These are phyloP conservation scores for Ricordea florida DNA, from an alignment of 92 coral and sea anemone species.

Conservation along the genomic window DNA sequence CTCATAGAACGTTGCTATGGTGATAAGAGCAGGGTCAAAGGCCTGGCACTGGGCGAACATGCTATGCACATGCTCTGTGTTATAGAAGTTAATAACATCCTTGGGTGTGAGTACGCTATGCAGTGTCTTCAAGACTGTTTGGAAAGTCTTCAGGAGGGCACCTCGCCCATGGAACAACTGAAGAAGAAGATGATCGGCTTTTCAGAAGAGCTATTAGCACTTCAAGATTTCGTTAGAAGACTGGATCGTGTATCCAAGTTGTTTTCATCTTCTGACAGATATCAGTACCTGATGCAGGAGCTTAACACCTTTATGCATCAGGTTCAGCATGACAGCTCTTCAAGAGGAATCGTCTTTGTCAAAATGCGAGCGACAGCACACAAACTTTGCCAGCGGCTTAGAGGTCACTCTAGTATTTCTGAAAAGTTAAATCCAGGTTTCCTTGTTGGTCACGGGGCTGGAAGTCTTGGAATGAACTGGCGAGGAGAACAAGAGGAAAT, in stretches of 20 bases:
- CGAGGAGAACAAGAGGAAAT: slow-evolving; percentile 85
- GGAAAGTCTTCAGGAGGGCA: slow-evolving; percentile 57
- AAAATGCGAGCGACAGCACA: slow-evolving; percentile 89
- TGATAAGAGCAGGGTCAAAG: slow-evolving; percentile 56
- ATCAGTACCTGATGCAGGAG: slow-evolving; percentile 57
- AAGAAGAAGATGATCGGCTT: slow-evolving; percentile 49
- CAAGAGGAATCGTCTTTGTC: slow-evolving; percentile 90
- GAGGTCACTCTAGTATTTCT: slow-evolving; percentile 29
- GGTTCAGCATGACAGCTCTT: slow-evolving; percentile 50
- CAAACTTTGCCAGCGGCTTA: slow-evolving; percentile 81
- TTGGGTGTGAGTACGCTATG: slow-evolving; percentile 73
- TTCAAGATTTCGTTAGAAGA: slow-evolving; percentile 13
- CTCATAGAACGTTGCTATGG: slow-evolving; percentile 77
- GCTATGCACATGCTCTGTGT: slow-evolving; percentile 87
- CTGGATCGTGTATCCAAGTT: slow-evolving; percentile 1
- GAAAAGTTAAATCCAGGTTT: slow-evolving; percentile 73
- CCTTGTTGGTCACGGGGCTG: slow-evolving; percentile 93
- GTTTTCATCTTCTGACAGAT: slow-evolving; percentile 52
- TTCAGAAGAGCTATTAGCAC: neutral
- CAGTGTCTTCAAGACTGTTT: slow-evolving; percentile 79
- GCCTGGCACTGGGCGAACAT: slow-evolving; percentile 87
- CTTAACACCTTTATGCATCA: slow-evolving; percentile 51
- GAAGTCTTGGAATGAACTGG: slow-evolving; percentile 97
- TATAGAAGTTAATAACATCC: slow-evolving; percentile 76
- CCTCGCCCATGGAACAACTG: slow-evolving; percentile 81